Evolutionary conservation across 2,113 vertebrate species (phyloP).

Genomic region (Otocyon megalotis): DNA sequence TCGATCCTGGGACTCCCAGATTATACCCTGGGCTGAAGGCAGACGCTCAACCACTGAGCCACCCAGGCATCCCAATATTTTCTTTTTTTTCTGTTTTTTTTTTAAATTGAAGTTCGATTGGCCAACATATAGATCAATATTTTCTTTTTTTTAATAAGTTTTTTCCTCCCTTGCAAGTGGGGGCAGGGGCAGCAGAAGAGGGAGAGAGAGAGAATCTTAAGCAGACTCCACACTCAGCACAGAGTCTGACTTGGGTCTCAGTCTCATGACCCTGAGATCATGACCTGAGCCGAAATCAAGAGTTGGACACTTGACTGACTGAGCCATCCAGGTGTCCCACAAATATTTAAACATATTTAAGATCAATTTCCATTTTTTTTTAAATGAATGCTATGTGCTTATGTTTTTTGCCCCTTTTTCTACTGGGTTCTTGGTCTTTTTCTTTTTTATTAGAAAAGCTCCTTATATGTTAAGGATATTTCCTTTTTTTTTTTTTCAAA

Average conservation of each 20-base stretch:
- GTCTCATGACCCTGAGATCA: background rate
- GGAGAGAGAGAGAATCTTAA: background rate
- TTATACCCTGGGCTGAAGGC: background rate
- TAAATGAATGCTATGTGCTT: background rate
- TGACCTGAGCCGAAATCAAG: background rate
- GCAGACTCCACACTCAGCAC: background rate
- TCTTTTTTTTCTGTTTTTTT: no score
- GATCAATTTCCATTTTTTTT: background rate
- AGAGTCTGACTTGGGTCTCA: background rate
- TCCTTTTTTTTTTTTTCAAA: background rate
- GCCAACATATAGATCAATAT: no score
- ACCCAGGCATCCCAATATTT: background rate
- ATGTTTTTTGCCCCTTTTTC: background rate
- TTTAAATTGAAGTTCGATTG: no score
- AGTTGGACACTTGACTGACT: background rate
- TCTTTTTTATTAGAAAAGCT: slow-evolving; percentile 2
- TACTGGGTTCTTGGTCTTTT: slow-evolving; percentile 24
- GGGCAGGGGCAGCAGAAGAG: no score
- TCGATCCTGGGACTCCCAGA: background rate
- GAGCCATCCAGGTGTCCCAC: background rate
- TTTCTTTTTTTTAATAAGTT: no score
- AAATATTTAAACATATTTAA: background rate
- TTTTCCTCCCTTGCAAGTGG: no score
- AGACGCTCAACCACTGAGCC: background rate
- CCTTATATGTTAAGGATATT: slow-evolving; percentile 22